Percentiles rank a stretch among this genome's conserved stretches.
Conservation (phyloP, 2,113 vertebrate genomes). For the Carollia perspicillata region DNA sequence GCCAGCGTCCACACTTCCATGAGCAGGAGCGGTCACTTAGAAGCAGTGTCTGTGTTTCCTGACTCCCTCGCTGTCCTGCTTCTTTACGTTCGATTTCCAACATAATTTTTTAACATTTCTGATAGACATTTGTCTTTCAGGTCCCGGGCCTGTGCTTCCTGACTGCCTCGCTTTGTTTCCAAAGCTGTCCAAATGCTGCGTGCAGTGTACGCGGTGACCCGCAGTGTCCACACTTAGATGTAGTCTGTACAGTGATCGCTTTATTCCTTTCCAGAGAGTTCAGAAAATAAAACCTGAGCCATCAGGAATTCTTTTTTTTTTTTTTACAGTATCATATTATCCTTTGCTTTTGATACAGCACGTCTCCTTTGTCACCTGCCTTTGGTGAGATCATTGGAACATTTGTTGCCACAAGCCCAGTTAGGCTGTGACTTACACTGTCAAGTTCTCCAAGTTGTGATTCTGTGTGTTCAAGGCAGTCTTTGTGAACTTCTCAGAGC, state of each 20-base stretch:
- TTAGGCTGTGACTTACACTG: not conserved
- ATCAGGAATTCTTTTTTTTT: not conserved
- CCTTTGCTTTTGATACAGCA: not conserved
- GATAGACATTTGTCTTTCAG: not conserved
- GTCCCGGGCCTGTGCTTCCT: not conserved
- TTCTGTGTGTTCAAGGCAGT: not conserved
- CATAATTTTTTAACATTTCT: not conserved
- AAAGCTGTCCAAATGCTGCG: not conserved
- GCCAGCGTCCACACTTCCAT: not conserved
- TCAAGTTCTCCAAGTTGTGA: not conserved
- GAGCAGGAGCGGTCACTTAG: not conserved
- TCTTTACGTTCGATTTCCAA: not conserved
- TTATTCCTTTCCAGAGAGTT: not conserved
- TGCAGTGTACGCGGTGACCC: not conserved
- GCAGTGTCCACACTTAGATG: not conserved
- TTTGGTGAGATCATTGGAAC: not conserved
- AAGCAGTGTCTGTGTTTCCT: not conserved
- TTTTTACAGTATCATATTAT: not conserved
- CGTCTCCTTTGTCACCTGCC: not conserved
- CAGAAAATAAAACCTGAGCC: not conserved
- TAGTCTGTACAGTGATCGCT: not conserved
- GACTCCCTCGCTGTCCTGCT: not conserved
- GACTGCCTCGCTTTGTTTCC: not conserved
- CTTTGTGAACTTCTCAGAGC: slow-evolving; percentile 11
- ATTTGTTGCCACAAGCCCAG: not conserved